These are phyloP conservation scores for Stenodema calcarata DNA, from an alignment of 2,888 invertebrate genomes.

Conservation along the genomic window DNA sequence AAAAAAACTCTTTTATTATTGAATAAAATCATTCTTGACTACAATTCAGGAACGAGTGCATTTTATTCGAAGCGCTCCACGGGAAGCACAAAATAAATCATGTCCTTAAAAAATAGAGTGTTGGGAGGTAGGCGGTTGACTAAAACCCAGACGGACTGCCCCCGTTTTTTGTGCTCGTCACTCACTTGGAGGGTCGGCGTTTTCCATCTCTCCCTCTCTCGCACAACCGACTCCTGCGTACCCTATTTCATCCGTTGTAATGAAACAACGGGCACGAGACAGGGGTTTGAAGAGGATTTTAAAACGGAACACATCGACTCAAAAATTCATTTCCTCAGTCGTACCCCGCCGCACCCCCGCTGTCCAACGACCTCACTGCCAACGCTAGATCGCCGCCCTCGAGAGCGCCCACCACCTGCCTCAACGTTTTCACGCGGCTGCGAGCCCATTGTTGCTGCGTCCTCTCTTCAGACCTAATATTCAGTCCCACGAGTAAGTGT, in stretches of 20 bases:
- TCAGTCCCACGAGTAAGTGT: slow-evolving; percentile 1
- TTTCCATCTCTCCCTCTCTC: not conserved
- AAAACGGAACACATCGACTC: slow-evolving; percentile 40
- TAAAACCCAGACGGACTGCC: slow-evolving; percentile 24
- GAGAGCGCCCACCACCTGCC: not conserved
- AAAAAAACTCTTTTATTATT: too few relatives aligned
- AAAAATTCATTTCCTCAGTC: slow-evolving; percentile 38
- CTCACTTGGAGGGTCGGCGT: slow-evolving; percentile 3
- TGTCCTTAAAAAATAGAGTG: not conserved
- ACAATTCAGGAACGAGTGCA: too few relatives aligned
- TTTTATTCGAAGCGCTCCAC: too few relatives aligned
- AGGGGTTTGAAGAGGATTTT: slow-evolving; percentile 24
- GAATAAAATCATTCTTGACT: too few relatives aligned
- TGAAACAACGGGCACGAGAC: slow-evolving; percentile 2
- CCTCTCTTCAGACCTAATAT: not conserved
- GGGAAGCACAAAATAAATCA: not conserved
- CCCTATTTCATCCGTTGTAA: slow-evolving; percentile 26
- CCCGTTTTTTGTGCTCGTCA: slow-evolving; percentile 5
- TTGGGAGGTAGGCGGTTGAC: not conserved
- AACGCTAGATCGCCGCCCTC: too few relatives aligned
- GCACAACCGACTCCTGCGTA: not conserved
- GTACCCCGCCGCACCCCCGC: not conserved
- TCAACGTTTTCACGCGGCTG: not conserved
- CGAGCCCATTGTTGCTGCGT: not conserved
- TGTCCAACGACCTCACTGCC: too few relatives aligned